Evolutionary conservation across 1,140 invertebrate genomes (phyloP), one percentile per base, ranked within the genome.

Genomic region (Lepidurus apus): DNA sequence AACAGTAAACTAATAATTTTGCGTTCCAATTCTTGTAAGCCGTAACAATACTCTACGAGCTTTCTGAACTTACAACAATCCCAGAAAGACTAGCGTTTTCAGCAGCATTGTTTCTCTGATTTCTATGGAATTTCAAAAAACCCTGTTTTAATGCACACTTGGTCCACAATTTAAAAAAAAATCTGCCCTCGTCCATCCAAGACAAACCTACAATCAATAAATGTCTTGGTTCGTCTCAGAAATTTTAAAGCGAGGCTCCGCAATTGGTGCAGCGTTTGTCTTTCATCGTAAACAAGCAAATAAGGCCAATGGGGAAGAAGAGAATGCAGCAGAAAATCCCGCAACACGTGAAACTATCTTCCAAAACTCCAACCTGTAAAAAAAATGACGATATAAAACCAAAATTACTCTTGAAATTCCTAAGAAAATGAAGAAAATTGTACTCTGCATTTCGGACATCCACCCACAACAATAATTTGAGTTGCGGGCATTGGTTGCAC

Each of bases 291-390:
- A 95, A 85, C 84, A 93, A 95, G 84, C 92, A 94, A 1, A 95
- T 84, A 80, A 95, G 90, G 75, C 94, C 93, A 26, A 95, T 53
- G 0, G 94, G 94, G 82, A 95, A 95, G 85, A 93, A 95, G 42
- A 93, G 86, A 80, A 96, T 93, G 21, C 93, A 93, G 86, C 93
- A 95, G n/a, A 91, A 86, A 26, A 95, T 87, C 78, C 93, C 94
- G 8, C 93, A 85, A 82, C 92, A 93, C 4, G 93, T 92, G 83
- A 91, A 93, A 83, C 93, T 92, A 83, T 95, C 93, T 86, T 94
- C 92, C 43, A 95, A 85, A 42, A 93, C 88, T 24, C 93, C 94
- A 79, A 94, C 85, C 90, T 91, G 81, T 65, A 9, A n/a, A 73
- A 73, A 82, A 65, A 21, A 65, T 13, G 2, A 65, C 7, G 7